phyloP scores from a whole-genome alignment of 1,140 invertebrate species.

The Solenopsis fugax region DNA sequence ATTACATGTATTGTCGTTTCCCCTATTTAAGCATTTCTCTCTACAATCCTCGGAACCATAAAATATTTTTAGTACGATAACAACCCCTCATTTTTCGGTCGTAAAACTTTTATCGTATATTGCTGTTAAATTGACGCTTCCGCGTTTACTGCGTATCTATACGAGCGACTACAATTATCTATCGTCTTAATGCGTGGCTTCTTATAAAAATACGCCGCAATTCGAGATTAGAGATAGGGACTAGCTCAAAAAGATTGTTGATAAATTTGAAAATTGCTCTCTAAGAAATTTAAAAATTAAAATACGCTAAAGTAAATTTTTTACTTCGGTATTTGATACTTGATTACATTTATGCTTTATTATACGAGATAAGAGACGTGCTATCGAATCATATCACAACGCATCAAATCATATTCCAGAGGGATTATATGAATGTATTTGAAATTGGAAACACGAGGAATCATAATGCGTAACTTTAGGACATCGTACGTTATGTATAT shows the following conservation, averaged over 20 bases:
- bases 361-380: no score
- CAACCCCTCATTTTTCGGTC: background rate
- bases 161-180: background rate
- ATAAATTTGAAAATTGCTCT: no score
- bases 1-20: background rate
- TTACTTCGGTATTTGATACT: no score
- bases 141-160: background rate
- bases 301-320: no score
- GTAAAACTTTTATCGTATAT: constrained; percentile 41
- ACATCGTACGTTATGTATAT: background rate
- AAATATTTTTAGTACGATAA: constrained; percentile 23
- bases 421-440: constrained; percentile 3
- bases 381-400: background rate
- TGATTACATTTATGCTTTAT: no score
- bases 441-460: constrained; percentile 36
- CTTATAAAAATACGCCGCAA: no score
- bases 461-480: constrained; percentile 21
- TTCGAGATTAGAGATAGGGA: no score
- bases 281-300: no score
- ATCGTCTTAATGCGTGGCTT: background rate
- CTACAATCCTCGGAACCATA: background rate
- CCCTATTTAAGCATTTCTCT: background rate
- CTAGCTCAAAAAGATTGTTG: no score
- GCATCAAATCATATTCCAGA: background rate
- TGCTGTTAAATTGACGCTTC: constrained; percentile 14